Evolutionary conservation across 2,113 vertebrate genomes (phyloP).

Genomic region (Miniopterus natalensis): DNA sequence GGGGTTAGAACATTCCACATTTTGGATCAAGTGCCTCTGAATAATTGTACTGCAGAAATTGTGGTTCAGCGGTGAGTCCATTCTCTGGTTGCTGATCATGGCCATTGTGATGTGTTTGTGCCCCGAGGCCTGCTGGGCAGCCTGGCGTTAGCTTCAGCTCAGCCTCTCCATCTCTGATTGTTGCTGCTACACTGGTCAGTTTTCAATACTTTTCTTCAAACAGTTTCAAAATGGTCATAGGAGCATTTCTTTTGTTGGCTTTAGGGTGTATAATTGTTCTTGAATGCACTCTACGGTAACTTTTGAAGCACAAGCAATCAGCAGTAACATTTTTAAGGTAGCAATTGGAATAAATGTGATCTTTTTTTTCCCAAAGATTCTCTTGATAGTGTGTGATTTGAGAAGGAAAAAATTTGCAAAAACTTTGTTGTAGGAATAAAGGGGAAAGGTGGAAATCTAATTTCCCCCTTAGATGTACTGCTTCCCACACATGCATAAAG

Average conservation of each 20-base stretch:
- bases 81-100: constrained; percentile 1
- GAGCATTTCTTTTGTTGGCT: constrained; percentile 54
- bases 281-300: constrained; percentile 29
- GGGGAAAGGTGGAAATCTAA: constrained; percentile 56
- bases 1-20: not conserved
- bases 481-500: constrained; percentile 57
- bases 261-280: not conserved
- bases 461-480: not conserved
- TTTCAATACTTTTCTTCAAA: constrained; percentile 46
- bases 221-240: constrained; percentile 34
- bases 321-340: constrained; percentile 52
- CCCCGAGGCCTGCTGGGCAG: not conserved
- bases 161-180: constrained; percentile 26
- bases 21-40: constrained; percentile 14
- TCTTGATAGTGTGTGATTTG: constrained; percentile 60
- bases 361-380: constrained; percentile 12
- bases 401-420: constrained; percentile 66
- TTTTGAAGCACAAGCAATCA: constrained; percentile 58
- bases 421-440: constrained; percentile 58
- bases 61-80: not conserved
- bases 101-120: not conserved
- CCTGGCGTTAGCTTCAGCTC: not conserved
- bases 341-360: constrained; percentile 44
- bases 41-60: constrained; percentile 27
- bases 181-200: constrained; percentile 31